Base-by-base conservation (phyloP, 2,888 invertebrate species). In the Dasysyrphus tricinctus region DNA sequence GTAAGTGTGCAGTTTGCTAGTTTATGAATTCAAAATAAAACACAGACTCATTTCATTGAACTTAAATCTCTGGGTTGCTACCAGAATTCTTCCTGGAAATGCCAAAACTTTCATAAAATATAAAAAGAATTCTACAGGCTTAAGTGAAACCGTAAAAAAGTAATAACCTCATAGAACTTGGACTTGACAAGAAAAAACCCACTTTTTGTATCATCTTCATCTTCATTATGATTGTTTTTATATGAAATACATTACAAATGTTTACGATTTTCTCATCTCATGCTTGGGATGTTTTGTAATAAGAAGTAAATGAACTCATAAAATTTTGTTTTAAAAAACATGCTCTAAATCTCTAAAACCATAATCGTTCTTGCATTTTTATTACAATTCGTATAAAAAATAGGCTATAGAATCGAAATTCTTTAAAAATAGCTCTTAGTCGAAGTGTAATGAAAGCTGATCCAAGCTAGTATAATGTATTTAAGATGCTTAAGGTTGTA, bases 121-220 rank as follows among this genome's bases (percentile, higher is more conserved):
- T 29, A 56, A 72, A 79, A 70, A 57, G 79, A 65, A 51, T 70
- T 51, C 57, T 47, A 11, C 19, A 19, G 9, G 9, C 9, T 11
- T 3, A 49, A 49, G 19, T 19, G 49, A 49, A 49, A 49, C 19
- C 9, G 11, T 19, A 49, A 49, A 49, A 19, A 49, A 49, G 8
- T 44, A 47, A 47, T 47, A 49, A 8, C 5, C 49, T 19, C 9
- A 49, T 19, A 3, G 19, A 19, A 19, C 47, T 16, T 47, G 16
- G 9, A 47, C 8, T 39, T 39, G 2, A 5, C 39, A 39, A 39
- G 4, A 39, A 4, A 39, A 39, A 39, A 7, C 39, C 39, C 12
- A 39, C 12, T 19, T 49, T 49, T 19, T 49, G 0, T 49, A 49
- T 49, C 49, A 5, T 49, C 49, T 19, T 16, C 19, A 19, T 49